Percentiles rank a stretch among this genome's conserved stretches.
Evolutionary conservation across 2,113 vertebrate genomes (phyloP).

Genomic region (Eolophus roseicapilla): DNA sequence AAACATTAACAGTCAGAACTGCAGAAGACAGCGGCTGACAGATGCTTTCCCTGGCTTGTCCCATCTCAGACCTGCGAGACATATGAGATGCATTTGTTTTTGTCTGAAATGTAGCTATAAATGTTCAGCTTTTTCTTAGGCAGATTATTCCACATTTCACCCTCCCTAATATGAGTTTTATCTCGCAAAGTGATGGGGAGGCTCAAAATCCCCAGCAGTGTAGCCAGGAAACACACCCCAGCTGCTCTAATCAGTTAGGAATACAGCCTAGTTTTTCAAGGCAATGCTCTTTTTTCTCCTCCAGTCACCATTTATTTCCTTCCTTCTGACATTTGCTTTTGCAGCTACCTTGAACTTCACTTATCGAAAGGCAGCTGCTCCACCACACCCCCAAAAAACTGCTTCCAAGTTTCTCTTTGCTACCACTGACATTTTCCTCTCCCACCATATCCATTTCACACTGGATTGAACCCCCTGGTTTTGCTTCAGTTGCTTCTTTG

Average conservation of each 20-base stretch:
- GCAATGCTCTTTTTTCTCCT: neutral
- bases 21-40: conserved; percentile 22
- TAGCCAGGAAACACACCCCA: neutral
- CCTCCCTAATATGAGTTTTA: neutral
- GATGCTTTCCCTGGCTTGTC: conserved; percentile 24
- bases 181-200: neutral
- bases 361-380: neutral
- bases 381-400: neutral
- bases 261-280: neutral
- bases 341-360: neutral
- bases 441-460: neutral
- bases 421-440: neutral
- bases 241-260: neutral
- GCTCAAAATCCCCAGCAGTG: neutral
- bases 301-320: neutral
- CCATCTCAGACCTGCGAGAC: conserved; percentile 14
- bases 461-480: neutral
- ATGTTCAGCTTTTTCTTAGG: neutral
- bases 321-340: neutral
- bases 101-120: conserved; percentile 3
- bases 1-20: conserved; percentile 1
- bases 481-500: neutral
- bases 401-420: neutral
- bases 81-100: conserved; percentile 3
- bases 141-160: neutral